A percentile compares a stretch with the other conserved stretches of the same genome.
Conservation (phyloP, 2,797 vertebrate species). For the Lates japonicus region DNA sequence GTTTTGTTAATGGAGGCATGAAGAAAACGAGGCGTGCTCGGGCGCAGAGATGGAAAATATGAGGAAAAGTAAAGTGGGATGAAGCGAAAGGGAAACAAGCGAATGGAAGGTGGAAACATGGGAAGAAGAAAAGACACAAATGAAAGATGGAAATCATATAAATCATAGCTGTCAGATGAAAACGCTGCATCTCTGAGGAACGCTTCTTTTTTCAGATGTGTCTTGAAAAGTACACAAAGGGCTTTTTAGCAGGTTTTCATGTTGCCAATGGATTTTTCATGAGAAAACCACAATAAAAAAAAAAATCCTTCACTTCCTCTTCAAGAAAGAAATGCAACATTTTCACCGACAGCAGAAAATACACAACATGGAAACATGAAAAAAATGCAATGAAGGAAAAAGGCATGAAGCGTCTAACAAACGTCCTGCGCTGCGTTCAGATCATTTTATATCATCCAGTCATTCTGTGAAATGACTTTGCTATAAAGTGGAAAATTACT, state of each 20-base stretch:
- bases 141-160: slow-evolving; percentile 41
- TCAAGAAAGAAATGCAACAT: neutral
- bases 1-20: slow-evolving; percentile 42
- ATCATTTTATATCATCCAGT: neutral
- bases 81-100: slow-evolving; percentile 40
- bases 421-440: too few relatives aligned
- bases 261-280: neutral
- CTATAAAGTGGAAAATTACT: neutral
- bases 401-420: neutral
- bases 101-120: slow-evolving; percentile 46
- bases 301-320: neutral
- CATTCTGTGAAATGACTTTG: too few relatives aligned
- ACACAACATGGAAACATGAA: slow-evolving; percentile 22
- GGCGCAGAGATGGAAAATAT: slow-evolving; percentile 51
- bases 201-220: neutral
- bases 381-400: neutral
- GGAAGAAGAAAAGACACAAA: slow-evolving; percentile 20
- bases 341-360: slow-evolving; percentile 37
- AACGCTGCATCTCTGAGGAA: slow-evolving; percentile 21
- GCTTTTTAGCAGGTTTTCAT: neutral
- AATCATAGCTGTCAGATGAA: slow-evolving; percentile 52
- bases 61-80: slow-evolving; percentile 37
- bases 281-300: neutral
- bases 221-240: neutral
- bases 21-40: slow-evolving; percentile 21